These are phyloP conservation scores for Schlechtendalia chinensis DNA, from an alignment of 1,140 invertebrate species.

Conservation along the genomic window DNA sequence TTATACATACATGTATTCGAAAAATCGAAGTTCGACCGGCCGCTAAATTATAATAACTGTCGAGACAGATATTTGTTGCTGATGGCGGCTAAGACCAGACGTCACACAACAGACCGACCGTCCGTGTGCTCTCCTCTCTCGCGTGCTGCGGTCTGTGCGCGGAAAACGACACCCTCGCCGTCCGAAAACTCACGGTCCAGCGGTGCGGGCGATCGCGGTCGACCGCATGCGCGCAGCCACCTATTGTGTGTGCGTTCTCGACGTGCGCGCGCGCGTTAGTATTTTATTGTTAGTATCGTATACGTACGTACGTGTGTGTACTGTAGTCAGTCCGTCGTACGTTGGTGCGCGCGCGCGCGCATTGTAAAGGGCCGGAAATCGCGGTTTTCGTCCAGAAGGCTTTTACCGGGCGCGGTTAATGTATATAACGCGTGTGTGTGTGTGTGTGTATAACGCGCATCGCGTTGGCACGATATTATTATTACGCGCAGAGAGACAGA, in stretches of 20 bases:
- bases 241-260: neutral
- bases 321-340: neutral
- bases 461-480: neutral
- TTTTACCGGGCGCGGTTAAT: constrained; percentile 24
- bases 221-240: neutral
- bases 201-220: neutral
- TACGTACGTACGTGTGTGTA: neutral
- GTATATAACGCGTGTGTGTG: neutral
- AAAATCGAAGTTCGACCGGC: no score
- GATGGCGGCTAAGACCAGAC: no score
- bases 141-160: no score
- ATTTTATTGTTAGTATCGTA: neutral
- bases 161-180: no score
- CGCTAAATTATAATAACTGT: no score
- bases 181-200: no score
- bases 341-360: neutral
- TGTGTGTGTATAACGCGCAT: neutral
- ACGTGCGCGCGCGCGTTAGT: no score
- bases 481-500: neutral
- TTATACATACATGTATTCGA: no score
- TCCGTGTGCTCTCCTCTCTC: no score
- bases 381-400: constrained; percentile 40
- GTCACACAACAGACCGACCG: no score
- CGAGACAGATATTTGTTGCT: no score
- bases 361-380: constrained; percentile 27